Evolutionary conservation across 2,888 invertebrate species (phyloP).

Genomic region (Camponotus fellah): DNA sequence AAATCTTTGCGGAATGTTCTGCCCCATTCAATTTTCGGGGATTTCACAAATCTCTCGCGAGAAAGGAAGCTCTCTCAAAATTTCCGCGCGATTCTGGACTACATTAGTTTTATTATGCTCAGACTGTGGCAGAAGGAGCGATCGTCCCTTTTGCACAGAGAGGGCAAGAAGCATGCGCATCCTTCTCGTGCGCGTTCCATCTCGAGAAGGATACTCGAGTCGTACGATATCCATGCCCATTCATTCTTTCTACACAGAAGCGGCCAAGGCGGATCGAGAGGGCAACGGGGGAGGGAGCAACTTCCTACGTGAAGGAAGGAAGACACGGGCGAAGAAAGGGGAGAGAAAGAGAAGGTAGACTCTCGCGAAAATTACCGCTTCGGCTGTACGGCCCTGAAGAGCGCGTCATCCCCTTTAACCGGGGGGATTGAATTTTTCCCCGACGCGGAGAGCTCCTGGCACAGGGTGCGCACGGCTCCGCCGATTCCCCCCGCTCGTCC

Average conservation of each 20-base stretch:
- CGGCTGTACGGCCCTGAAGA: conserved; percentile 71
- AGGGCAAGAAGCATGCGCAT: conserved; percentile 12
- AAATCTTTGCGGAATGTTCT: conserved; percentile 9
- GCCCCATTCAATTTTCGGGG: background rate
- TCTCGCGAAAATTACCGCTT: conserved; percentile 71
- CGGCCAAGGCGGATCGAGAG: background rate
- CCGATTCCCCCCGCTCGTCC: conserved; percentile 66
- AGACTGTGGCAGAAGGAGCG: background rate
- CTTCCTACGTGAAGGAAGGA: background rate
- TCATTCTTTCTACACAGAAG: conserved; percentile 58
- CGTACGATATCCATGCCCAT: conserved; percentile 51
- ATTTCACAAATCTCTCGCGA: conserved; percentile 7
- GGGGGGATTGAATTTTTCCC: conserved; percentile 85
- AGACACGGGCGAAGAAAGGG: background rate
- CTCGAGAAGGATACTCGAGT: conserved; percentile 41
- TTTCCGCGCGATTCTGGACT: conserved; percentile 25
- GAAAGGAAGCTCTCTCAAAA: conserved; percentile 8
- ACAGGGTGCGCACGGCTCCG: conserved; percentile 79
- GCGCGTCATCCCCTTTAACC: conserved; percentile 83
- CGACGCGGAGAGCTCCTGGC: conserved; percentile 77
- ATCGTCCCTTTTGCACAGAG: conserved; percentile 1
- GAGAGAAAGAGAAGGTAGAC: conserved; percentile 43
- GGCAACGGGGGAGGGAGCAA: background rate
- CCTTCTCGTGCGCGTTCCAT: conserved; percentile 24
- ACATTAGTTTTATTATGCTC: conserved; percentile 29